phyloP scores from a whole-genome alignment of 2,888 invertebrate species.

The Cyclophora punctaria region DNA sequence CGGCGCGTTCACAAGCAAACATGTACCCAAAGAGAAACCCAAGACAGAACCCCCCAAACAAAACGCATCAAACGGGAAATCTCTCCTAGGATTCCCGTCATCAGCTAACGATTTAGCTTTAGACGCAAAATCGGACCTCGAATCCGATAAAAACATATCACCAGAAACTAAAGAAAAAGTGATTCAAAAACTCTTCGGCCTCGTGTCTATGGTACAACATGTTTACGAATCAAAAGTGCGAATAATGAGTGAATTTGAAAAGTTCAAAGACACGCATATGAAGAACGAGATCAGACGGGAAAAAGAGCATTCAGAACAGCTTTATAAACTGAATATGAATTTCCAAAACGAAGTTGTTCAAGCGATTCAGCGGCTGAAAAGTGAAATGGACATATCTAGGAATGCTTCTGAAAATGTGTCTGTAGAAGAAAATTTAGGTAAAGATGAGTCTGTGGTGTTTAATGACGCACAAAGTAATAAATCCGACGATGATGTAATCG shows the following conservation, averaged over 20 bases:
- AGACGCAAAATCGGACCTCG: slow-evolving; percentile 64
- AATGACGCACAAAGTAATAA: slow-evolving; percentile 25
- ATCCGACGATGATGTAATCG: slow-evolving; percentile 17
- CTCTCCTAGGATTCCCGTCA: slow-evolving; percentile 60
- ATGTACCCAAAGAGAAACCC: slow-evolving; percentile 34
- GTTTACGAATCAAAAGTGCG: slow-evolving; percentile 65
- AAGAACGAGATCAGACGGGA: slow-evolving; percentile 59
- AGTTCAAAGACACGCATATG: slow-evolving; percentile 60
- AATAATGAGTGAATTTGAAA: slow-evolving; percentile 61
- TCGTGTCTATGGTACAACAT: slow-evolving; percentile 67
- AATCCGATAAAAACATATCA: slow-evolving; percentile 61
- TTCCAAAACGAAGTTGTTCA: slow-evolving; percentile 66
- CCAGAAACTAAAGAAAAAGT: slow-evolving; percentile 62
- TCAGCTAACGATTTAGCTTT: slow-evolving; percentile 66
- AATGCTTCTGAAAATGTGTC: slow-evolving; percentile 17
- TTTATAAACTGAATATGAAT: slow-evolving; percentile 65
- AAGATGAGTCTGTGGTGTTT: slow-evolving; percentile 46
- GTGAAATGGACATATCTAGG: slow-evolving; percentile 57
- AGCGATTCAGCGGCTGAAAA: slow-evolving; percentile 58
- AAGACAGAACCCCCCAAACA: slow-evolving; percentile 36
- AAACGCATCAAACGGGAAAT: slow-evolving; percentile 41
- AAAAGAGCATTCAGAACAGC: slow-evolving; percentile 61
- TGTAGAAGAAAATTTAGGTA: no score
- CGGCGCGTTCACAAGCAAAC: slow-evolving; percentile 59
- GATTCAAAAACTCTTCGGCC: slow-evolving; percentile 55